Conservation (phyloP, 2,797 vertebrate species). For the Neopelma chrysocephalum region DNA sequence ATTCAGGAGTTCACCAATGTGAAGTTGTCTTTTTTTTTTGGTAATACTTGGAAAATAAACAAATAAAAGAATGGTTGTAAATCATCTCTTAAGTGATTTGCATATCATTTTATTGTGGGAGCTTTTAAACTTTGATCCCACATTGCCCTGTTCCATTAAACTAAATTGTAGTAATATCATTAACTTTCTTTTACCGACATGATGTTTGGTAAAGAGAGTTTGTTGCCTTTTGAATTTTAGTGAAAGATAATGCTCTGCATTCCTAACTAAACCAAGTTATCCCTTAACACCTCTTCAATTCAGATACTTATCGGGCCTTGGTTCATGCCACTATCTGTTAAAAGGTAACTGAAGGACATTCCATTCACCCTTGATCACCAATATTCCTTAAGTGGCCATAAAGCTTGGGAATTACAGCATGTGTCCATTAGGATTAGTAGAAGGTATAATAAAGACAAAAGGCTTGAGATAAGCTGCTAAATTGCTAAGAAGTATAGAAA, state of each 20-base stretch:
- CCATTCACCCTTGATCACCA: not conserved
- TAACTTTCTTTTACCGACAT: not conserved
- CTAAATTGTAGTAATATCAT: not conserved
- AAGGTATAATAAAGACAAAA: not conserved
- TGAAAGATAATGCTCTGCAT: not conserved
- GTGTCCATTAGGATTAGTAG: not conserved
- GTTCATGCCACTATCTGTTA: not conserved
- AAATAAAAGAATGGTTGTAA: not conserved
- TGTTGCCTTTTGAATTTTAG: not conserved
- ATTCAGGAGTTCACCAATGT: not conserved
- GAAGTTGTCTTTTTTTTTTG: not conserved
- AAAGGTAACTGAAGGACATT: not conserved
- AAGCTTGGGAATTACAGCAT: not conserved
- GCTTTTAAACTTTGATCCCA: not conserved
- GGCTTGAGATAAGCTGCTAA: not conserved
- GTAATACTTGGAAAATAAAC: not conserved
- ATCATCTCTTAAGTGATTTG: not conserved
- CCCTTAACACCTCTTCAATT: not conserved
- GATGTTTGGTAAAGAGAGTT: not conserved
- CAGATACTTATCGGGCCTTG: not conserved
- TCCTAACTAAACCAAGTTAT: not conserved
- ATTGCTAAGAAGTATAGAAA: not conserved
- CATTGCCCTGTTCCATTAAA: not conserved
- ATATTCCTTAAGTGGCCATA: not conserved
- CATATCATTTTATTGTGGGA: rapidly evolving